Evolutionary conservation across 2,113 vertebrate genomes (phyloP).

Genomic region (Rhagologus leucostigma): DNA sequence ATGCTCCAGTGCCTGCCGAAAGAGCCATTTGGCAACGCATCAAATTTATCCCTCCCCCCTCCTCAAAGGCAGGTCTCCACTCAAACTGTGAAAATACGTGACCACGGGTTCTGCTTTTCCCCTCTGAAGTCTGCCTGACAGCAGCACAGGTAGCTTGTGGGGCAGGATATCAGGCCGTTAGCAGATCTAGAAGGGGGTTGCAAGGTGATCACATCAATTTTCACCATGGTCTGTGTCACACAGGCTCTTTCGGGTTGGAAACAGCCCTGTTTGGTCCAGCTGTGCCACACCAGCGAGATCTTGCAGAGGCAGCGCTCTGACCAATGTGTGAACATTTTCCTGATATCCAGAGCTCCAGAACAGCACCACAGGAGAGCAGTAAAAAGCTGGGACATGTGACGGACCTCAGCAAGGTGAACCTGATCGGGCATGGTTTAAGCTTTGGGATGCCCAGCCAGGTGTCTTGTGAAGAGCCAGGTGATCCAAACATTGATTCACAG

Average conservation of each 20-base stretch:
- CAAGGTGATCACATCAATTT: not conserved
- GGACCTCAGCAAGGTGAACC: not conserved
- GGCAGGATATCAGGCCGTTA: not conserved
- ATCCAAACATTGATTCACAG: not conserved
- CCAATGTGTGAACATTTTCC: rapidly evolving
- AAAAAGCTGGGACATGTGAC: not conserved
- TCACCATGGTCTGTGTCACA: not conserved
- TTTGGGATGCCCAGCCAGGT: not conserved
- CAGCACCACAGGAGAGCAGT: not conserved
- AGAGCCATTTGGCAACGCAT: not conserved
- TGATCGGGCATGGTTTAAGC: not conserved
- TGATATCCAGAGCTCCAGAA: not conserved
- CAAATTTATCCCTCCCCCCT: not conserved
- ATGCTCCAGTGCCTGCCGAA: not conserved
- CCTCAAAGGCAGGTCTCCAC: not conserved
- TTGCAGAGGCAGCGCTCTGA: not conserved
- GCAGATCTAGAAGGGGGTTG: not conserved
- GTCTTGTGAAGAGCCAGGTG: not conserved
- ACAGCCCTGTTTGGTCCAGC: not conserved
- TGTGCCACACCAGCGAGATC: not conserved
- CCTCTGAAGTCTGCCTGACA: not conserved
- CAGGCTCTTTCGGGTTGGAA: not conserved
- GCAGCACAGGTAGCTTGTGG: not conserved
- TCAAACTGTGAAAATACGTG: not conserved
- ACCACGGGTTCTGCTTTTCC: not conserved